Base-by-base conservation (phyloP, 2,888 invertebrate genomes). In the Mesoligia furuncula region DNA sequence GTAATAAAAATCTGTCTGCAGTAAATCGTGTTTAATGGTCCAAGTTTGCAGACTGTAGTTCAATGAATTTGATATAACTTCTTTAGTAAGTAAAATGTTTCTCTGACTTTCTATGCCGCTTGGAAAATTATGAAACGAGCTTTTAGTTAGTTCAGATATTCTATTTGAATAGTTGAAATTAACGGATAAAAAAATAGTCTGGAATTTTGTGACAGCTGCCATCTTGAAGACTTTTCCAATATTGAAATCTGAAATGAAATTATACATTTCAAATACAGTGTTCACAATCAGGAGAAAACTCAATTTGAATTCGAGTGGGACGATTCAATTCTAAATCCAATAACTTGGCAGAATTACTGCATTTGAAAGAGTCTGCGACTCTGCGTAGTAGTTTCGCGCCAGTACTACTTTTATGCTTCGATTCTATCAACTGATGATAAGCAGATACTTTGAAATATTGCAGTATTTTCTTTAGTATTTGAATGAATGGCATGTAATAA, bases 241-340 rank as follows among this genome's bases (percentile, higher is more conserved):
- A 72, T 78, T 36, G 61, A 57, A 72, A 62, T 78, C 54, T 66
- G n/a, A 45, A 73, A 61, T 67, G 0, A 59, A 72, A 42, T 70
- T 70, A 70, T 39, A 51, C 15, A 77, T 76, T 78, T 78, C 45
- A 54, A 80, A 84, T 65, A 69, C 54, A 84, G 36, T 57, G 51
- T 80, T 74, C 66, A 42, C 59, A 74, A 80, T 80, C 70, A 70
- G 13, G 65, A 67, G 57, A 54, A 84, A 84, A 80, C 31, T 64
- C 39, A 17, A 15, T 73, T 39, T 17, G 45, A 72, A 75, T 74
- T 70, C 51, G 61, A 83, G 70, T 85, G 62, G 13, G 20, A 70
- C 39, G 70, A 73, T 77, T 80, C 74, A 76, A 80, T 79, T 73
- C 67, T 36, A 86, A 79, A 79, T 84, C 71, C 64, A 65, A 69